Base-by-base conservation (phyloP, 2,888 invertebrate species). In the Limnephilus marmoratus region DNA sequence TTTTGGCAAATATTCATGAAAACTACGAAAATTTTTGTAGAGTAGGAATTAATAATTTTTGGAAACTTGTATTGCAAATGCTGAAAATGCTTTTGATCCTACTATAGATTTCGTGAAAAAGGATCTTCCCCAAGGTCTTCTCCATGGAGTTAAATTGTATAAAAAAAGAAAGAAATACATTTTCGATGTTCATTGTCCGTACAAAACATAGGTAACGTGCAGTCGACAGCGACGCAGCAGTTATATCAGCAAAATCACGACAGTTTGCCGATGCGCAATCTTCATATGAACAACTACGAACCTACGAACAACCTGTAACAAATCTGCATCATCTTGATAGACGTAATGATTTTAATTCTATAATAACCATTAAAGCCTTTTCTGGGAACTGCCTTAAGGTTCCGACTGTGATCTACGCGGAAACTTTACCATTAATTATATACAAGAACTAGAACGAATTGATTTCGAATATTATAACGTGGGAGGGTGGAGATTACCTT, bases 281-380 rank as follows among this genome's bases (percentile, higher is more conserved):
- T 68, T n/a, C 68, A 7, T 9, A 68, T n/a, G 9, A 68, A 68
- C 68, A 68, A 68, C 68, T 41, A 7, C 0, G 5, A 37, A 37
- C 68, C 18, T 24, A 68, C 24, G 9, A 68, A 68, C 68, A 68
- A 68, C 68, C 68, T 68, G 24, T 68, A 9, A 24, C 68, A 68
- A 68, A 68, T 68, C 24, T 68, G 24, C 68, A 9, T 68, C 68
- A 68, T 68, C 68, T 68, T 24, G 68, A 68, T 68, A 68, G 68
- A 68, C 68, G n/a, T 83, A 83, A 83, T 83, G 83, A 83, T 83
- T 37, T 83, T 83, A 83, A 83, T 37, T 24, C 83, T 37, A 37
- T 41, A 83, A 83, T 83, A 37, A 83, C 24, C 37, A 37, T 83
- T 11, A 18, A 1, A 83, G 37, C 37, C 83, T 37, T 24, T 83